Percentiles rank a stretch among this genome's conserved stretches.
Conservation (phyloP, 2,113 vertebrate genomes). For the Haemorhous mexicanus region DNA sequence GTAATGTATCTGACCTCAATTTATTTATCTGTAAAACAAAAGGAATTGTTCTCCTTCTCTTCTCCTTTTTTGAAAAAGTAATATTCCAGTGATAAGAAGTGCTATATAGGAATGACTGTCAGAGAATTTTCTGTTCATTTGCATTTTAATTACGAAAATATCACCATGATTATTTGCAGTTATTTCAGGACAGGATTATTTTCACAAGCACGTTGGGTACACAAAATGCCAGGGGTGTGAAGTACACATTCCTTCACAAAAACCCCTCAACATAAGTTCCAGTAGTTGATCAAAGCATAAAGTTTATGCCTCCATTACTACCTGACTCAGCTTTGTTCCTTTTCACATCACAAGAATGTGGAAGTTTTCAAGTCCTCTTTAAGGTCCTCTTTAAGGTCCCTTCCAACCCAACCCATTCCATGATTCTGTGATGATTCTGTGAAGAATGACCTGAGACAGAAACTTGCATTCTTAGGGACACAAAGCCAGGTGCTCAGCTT, state of each 20-base stretch:
- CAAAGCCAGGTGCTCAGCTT: not conserved
- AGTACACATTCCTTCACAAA: not conserved
- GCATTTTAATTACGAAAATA: not conserved
- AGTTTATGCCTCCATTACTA: not conserved
- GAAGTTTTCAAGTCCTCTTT: not conserved
- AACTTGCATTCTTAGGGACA: not conserved
- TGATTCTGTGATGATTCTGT: not conserved
- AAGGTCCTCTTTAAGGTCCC: not conserved
- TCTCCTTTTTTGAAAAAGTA: not conserved
- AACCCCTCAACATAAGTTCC: accelerated
- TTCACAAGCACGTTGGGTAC: not conserved
- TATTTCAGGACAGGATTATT: not conserved
- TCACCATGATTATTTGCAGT: not conserved
- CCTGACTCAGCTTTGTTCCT: not conserved
- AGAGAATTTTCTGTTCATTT: not conserved
- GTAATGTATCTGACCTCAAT: not conserved
- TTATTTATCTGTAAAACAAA: not conserved
- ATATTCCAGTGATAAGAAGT: not conserved
- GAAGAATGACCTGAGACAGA: not conserved
- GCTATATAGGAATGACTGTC: not conserved
- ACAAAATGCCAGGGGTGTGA: not conserved
- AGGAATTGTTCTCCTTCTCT: not conserved
- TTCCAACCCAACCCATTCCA: not conserved
- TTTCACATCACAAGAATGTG: not conserved
- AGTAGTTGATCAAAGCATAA: not conserved